phyloP scores from a whole-genome alignment of 2,797 vertebrate genomes.

The Paratrypauchen microcephalus region DNA sequence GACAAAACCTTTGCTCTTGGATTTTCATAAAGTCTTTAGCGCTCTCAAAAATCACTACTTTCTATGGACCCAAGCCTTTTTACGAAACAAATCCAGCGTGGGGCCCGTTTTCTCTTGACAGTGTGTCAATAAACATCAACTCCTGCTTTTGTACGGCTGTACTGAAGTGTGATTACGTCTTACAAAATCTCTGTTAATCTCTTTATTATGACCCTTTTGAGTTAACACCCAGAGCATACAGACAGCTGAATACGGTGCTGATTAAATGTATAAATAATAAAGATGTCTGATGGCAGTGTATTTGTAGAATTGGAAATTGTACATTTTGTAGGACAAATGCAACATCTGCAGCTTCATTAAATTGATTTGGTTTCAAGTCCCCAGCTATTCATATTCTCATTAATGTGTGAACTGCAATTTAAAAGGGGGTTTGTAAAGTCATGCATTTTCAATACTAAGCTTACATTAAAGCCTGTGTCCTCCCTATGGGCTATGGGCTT shows the following conservation, averaged over 20 bases:
- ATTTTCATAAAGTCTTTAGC: neutral
- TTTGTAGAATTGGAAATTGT: conserved; percentile 12
- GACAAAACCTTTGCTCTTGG: neutral
- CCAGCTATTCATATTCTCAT: conserved; percentile 10
- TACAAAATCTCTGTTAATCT: conserved; percentile 14
- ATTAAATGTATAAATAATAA: conserved; percentile 18
- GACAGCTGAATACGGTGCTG: conserved; percentile 6
- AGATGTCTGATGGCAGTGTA: conserved; percentile 9
- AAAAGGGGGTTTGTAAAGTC: neutral
- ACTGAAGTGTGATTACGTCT: conserved; percentile 16
- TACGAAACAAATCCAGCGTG: conserved; percentile 8
- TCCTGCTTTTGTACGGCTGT: conserved; percentile 17
- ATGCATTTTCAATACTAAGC: neutral
- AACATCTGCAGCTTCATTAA: conserved; percentile 18
- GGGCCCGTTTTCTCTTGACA: conserved; percentile 13
- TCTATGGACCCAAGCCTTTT: conserved; percentile 16
- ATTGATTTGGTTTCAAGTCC: conserved; percentile 2
- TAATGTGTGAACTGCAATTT: neutral
- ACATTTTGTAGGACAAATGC: conserved; percentile 7
- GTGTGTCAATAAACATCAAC: conserved; percentile 28
- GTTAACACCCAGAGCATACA: conserved; percentile 12
- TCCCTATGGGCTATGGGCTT: conserved; percentile 48
- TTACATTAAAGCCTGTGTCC: conserved; percentile 7
- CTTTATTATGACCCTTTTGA: conserved; percentile 13
- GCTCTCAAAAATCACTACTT: conserved; percentile 2